Evolutionary conservation across 2,888 invertebrate species (phyloP).

Genomic region (Xestia c-nigrum): DNA sequence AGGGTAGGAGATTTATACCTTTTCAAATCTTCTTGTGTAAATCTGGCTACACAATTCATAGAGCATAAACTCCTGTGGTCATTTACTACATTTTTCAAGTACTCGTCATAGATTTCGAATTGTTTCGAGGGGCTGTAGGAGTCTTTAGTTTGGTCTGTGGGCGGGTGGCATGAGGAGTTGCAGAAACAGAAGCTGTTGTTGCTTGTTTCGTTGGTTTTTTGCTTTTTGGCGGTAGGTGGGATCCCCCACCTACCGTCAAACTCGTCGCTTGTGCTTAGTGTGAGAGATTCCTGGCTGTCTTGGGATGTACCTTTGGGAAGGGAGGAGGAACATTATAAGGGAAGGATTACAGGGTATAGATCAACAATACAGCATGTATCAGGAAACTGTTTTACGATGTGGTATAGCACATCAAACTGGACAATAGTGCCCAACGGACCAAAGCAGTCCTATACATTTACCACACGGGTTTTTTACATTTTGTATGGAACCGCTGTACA

Average conservation of each 20-base stretch:
- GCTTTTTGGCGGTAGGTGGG: neutral
- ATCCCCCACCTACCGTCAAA: too few relatives aligned
- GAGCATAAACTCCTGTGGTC: slow-evolving; percentile 74
- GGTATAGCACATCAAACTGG: neutral
- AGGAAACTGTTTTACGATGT: slow-evolving; percentile 7
- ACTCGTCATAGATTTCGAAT: slow-evolving; percentile 21
- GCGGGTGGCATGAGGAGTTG: slow-evolving; percentile 16
- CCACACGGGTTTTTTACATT: neutral
- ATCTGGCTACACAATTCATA: slow-evolving; percentile 73
- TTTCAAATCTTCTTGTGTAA: slow-evolving; percentile 48
- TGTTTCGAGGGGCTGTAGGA: neutral
- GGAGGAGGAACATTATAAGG: slow-evolving; percentile 18
- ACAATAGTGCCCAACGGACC: neutral
- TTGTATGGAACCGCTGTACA: neutral
- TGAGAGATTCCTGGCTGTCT: slow-evolving; percentile 60
- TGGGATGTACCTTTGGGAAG: slow-evolving; percentile 70
- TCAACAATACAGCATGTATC: neutral
- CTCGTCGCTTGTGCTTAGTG: slow-evolving; percentile 62
- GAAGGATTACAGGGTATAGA: neutral
- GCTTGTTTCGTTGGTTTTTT: neutral
- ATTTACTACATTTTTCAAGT: slow-evolving; percentile 21
- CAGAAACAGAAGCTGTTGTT: slow-evolving; percentile 28
- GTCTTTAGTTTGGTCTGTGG: neutral
- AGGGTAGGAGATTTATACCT: slow-evolving; percentile 63
- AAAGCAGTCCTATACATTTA: neutral